phyloP scores from a whole-genome alignment of 2,797 vertebrate genomes.

The Chrysocyon brachyurus region DNA sequence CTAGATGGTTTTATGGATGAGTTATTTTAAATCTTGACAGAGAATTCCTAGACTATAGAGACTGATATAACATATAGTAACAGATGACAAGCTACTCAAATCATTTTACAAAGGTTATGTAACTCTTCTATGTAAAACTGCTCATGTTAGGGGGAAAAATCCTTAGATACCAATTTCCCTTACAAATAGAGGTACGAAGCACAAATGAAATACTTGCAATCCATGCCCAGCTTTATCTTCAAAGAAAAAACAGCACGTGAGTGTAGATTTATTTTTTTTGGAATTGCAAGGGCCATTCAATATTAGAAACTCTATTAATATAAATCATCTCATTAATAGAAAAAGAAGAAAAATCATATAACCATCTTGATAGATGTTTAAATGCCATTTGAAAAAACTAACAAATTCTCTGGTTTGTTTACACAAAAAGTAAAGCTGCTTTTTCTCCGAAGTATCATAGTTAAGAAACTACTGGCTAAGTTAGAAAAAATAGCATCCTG shows the following conservation, averaged over 20 bases:
- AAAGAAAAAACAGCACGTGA: background rate
- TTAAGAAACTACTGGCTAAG: constrained; percentile 2
- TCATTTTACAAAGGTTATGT: constrained; percentile 17
- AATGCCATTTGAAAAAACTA: constrained; percentile 41
- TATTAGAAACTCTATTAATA: constrained; percentile 42
- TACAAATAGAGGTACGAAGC: constrained; percentile 43
- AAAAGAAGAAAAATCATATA: constrained; percentile 40
- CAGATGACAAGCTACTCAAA: background rate
- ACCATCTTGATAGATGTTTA: constrained; percentile 20
- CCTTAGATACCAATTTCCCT: background rate
- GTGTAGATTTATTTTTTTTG: constrained; percentile 18
- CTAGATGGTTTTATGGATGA: constrained; percentile 30
- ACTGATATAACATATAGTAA: constrained; percentile 31
- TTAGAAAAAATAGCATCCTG: background rate
- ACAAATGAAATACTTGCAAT: background rate
- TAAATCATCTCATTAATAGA: constrained; percentile 44
- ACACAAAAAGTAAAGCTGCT: constrained; percentile 25
- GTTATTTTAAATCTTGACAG: constrained; percentile 51
- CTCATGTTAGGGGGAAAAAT: background rate
- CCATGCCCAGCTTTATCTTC: background rate
- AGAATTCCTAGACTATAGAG: constrained; percentile 45
- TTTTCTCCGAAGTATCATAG: background rate
- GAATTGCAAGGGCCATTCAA: background rate
- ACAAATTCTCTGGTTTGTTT: background rate
- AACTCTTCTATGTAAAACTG: constrained; percentile 6